Evolutionary conservation across 1,140 invertebrate genomes (phyloP), one percentile per base, ranked within the genome.

Genomic region (Drosophila lowei): DNA sequence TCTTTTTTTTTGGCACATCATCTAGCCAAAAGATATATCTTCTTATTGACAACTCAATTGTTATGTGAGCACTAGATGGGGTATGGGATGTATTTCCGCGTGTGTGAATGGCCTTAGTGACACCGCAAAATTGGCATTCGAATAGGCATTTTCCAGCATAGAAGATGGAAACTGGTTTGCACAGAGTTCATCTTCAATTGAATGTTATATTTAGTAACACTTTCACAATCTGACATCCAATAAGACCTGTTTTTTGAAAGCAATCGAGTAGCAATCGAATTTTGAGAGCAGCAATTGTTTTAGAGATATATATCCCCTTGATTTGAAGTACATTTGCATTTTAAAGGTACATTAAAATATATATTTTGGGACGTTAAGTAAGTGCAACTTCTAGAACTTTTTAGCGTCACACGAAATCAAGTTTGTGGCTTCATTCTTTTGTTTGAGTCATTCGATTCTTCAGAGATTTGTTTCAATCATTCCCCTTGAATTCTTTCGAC

Each of bases 341-440:
- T 38, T 38, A 13, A 68, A 42, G 48, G 21, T 49, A 42, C 43
- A 18, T 15, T 49, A 49, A 43, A 59, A 9, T 54, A 11, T 8
- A 3, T 30, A 18, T 30, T 34, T 34, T 13, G 1, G 5, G 25
- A 11, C 15, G 13, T 34, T 28, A 9, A 38, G 21, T 21, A 30
- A 54, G 15, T 54, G 43, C 25, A 13, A 49, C 28, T 38, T 38
- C 34, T 38, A 55, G 8, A 9, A 8, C 11, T 61, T 44, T 23
- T 64, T 72, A 42, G 38, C 6, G 3, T 15, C 8, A 16, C 21
- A 21, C 8, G 13, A 56, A 80, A 86, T 70, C 83, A 70, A 83
- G 83, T 86, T 86, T 34, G 53, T 50, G 44, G 50, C 59, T 47
- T 16, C 2, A 75, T 44, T 77, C 56, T 81, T 74, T 78, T 73